Conservation (phyloP, 1,140 invertebrate species). For the Eriocheir sinensis region DNA sequence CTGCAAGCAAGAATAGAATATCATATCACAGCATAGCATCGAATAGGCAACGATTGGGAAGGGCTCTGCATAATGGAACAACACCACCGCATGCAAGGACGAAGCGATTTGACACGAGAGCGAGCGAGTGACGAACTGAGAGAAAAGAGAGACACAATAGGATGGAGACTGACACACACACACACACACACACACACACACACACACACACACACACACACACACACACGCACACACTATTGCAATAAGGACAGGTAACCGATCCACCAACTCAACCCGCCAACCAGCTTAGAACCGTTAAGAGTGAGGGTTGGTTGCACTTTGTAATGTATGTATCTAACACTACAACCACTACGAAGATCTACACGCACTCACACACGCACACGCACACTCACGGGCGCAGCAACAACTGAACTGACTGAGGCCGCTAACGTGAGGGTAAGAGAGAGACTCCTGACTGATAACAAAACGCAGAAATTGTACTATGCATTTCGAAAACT, state of each 20-base stretch:
- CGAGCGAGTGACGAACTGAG: too few relatives aligned
- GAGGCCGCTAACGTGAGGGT: too few relatives aligned
- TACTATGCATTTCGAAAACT: slow-evolving; percentile 65
- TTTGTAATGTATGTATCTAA: background rate
- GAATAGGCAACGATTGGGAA: background rate
- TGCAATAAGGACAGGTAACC: background rate
- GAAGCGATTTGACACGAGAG: too few relatives aligned
- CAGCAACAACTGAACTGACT: too few relatives aligned
- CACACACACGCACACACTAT: slow-evolving; percentile 11
- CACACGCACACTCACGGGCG: too few relatives aligned
- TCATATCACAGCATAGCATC: too few relatives aligned
- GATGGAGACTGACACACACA: too few relatives aligned
- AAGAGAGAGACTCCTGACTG: too few relatives aligned
- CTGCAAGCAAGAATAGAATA: too few relatives aligned
- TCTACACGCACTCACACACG: background rate
- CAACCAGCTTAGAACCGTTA: background rate
- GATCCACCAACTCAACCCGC: background rate
- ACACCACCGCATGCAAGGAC: too few relatives aligned
- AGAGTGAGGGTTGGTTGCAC: background rate
- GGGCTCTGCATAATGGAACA: background rate
- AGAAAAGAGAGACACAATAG: too few relatives aligned
- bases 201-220: slow-evolving; percentile 22
- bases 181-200: too few relatives aligned
- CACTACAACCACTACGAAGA: background rate
- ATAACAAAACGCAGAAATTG: slow-evolving; percentile 43